Evolutionary conservation across 2,113 vertebrate species (phyloP), one percentile per base, ranked within the genome.

Genomic region (Perccottus glenii): DNA sequence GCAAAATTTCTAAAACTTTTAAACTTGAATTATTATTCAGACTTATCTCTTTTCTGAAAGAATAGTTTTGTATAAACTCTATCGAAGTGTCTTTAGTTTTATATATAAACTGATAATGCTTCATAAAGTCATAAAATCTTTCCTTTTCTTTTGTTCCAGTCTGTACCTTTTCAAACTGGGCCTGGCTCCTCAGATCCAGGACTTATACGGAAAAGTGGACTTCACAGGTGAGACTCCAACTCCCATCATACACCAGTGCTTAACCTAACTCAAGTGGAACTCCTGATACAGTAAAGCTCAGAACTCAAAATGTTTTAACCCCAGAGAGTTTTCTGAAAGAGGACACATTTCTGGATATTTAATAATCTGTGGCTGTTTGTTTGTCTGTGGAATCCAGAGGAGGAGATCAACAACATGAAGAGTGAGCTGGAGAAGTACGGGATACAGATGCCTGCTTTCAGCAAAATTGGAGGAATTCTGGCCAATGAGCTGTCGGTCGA

Each of bases 401-500:
- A 99, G 87, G 98, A 99, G 86, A 99, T 99, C 82, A 96, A 97
- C 91, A 98, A 98, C 88, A 98, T 98, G 97, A 96, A 97, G 91
- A 95, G 91, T 4, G 98, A 99, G 79, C 90, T 99, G 84, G 97
- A 98, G 71, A 99, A 99, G 84, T 99, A 99, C 6, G 97, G 97
- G n/a, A 99, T 99, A 89, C 97, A 98, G 92, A 99, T 99, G 97
- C 98, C 98, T 1, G 95, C 98, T 64, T 99, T 99, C 88, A 95
- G 98, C 88, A 99, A 99, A 90, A 99, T 99, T 6, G 98, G 98
- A n/a, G 97, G 97, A 40, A 98, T 99, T 81, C 91, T 99, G 87
- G 96, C 98, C 40, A 98, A 97, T 46, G 97, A 99, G 51, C 94
- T 99, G 5, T 99, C 98, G 0, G 96, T 99, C 88, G 98, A 99